These are phyloP conservation scores for Etia nguti DNA, from an alignment of 2,113 vertebrate species.

Conservation along the genomic window DNA sequence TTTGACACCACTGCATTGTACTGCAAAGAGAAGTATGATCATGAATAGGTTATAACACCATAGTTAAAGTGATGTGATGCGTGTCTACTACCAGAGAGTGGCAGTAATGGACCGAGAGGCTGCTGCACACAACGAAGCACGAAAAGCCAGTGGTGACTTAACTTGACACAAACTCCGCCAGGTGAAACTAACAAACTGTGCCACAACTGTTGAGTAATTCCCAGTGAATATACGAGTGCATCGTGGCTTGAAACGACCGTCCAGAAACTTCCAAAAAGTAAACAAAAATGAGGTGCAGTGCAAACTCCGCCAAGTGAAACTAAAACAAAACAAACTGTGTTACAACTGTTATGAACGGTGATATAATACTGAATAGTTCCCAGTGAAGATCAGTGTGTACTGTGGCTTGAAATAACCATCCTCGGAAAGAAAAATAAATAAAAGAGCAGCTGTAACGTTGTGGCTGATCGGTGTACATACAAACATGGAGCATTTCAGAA, in stretches of 20 bases:
- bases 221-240: rapidly evolving
- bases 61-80: neutral
- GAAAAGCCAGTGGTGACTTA: neutral
- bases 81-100: neutral
- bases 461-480: rapidly evolving
- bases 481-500: neutral
- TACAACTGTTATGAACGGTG: neutral
- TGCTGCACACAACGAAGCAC: neutral
- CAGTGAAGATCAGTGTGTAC: neutral
- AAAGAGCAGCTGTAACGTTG: neutral
- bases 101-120: neutral
- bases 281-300: neutral
- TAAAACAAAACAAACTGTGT: neutral
- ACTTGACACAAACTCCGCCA: neutral
- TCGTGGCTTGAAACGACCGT: rapidly evolving
- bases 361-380: neutral
- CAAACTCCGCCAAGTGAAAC: neutral
- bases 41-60: neutral
- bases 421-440: neutral
- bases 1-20: neutral
- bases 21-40: neutral
- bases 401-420: neutral
- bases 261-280: neutral
- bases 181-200: neutral
- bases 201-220: neutral